Percentiles rank a stretch among this genome's conserved stretches.
Conservation (phyloP, 2,113 vertebrate species). For the Heterotilapia buettikoferi region DNA sequence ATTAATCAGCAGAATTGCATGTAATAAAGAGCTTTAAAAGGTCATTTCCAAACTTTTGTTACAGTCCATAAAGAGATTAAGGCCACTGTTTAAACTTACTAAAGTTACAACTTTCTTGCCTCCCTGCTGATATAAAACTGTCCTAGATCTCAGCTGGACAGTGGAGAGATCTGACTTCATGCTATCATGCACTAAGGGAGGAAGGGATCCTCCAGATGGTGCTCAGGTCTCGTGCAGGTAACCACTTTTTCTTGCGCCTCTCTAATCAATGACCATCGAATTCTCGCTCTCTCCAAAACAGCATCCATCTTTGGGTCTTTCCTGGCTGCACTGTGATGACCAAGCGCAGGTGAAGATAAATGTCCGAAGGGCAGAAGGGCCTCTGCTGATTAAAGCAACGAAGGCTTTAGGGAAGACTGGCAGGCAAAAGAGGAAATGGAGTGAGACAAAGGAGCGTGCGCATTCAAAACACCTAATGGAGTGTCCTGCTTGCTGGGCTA, state of each 20-base stretch:
- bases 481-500: constrained; percentile 61
- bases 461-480: constrained; percentile 69
- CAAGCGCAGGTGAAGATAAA: constrained; percentile 47
- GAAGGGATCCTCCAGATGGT: constrained; percentile 29
- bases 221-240: constrained; percentile 39
- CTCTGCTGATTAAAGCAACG: constrained; percentile 48
- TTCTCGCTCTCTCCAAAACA: constrained; percentile 25
- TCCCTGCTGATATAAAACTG: not conserved
- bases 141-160: not conserved
- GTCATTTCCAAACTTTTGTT: constrained; percentile 18
- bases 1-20: constrained; percentile 22
- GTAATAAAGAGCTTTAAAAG: constrained; percentile 19
- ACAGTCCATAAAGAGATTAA: constrained; percentile 19
- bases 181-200: not conserved
- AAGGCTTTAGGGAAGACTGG: constrained; percentile 45
- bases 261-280: constrained; percentile 59
- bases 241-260: constrained; percentile 33
- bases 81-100: not conserved
- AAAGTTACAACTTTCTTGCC: not conserved
- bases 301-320: constrained; percentile 55
- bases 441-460: constrained; percentile 50
- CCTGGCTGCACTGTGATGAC: constrained; percentile 22
- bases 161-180: constrained; percentile 13
- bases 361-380: constrained; percentile 39
- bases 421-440: constrained; percentile 61